These are phyloP conservation scores for Micrastur ruficollis DNA, from an alignment of 2,797 vertebrate genomes.

Conservation along the genomic window DNA sequence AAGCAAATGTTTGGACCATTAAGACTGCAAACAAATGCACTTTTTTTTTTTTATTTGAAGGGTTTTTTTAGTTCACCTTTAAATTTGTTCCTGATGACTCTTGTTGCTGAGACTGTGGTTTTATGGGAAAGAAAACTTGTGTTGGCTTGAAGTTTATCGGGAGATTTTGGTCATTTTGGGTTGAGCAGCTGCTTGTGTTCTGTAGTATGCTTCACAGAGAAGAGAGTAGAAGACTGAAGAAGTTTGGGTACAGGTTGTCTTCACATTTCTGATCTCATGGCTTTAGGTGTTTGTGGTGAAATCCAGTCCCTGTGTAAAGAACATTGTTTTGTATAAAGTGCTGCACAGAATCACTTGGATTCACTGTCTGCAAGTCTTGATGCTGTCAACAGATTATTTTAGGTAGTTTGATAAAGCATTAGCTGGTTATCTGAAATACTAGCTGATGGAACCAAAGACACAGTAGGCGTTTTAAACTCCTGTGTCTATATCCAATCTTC, in stretches of 20 bases:
- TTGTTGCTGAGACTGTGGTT: not conserved
- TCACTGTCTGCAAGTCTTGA: not conserved
- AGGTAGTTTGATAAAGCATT: not conserved
- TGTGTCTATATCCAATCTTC: rapidly evolving
- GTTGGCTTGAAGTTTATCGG: not conserved
- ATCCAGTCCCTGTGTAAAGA: not conserved
- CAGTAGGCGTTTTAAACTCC: not conserved
- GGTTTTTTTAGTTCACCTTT: not conserved
- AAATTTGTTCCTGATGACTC: not conserved
- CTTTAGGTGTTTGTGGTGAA: not conserved
- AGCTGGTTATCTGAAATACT: not conserved
- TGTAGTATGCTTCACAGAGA: not conserved
- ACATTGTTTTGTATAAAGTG: not conserved
- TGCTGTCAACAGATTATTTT: not conserved
- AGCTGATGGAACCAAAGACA: not conserved
- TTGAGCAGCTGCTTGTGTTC: not conserved
- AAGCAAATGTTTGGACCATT: not conserved
- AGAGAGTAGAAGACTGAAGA: not conserved
- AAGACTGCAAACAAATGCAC: not conserved
- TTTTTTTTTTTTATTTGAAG: not conserved
- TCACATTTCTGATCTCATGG: not conserved
- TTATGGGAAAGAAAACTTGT: not conserved
- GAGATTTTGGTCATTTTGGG: not conserved
- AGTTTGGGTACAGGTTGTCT: not conserved
- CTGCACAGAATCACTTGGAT: not conserved